Evolutionary conservation across 64 coral and sea anemone species (phyloP).

Genomic region (Hydrozoanthus tunicans): DNA sequence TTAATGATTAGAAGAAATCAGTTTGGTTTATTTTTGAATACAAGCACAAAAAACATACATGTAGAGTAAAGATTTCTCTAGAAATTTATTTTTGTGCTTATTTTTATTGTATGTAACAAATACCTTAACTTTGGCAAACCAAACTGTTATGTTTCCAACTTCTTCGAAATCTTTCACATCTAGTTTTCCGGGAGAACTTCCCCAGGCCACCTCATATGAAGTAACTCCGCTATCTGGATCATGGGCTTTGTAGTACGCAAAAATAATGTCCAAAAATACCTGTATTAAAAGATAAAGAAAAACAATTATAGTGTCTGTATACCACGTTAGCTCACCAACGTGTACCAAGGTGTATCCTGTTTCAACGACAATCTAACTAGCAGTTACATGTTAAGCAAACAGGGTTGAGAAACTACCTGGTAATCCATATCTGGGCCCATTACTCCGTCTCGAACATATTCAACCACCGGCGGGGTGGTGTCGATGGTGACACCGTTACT

Average conservation of each 20-base stretch:
- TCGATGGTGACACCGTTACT: slow-evolving; percentile 51
- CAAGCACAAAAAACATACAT: too few relatives aligned
- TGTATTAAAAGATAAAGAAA: not conserved
- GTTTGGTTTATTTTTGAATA: too few relatives aligned
- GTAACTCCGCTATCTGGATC: slow-evolving; percentile 71
- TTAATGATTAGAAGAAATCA: too few relatives aligned
- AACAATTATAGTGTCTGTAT: not conserved
- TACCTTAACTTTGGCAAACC: slow-evolving; percentile 70
- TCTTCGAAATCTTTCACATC: slow-evolving; percentile 67
- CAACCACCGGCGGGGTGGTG: slow-evolving; percentile 33
- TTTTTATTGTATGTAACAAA: not conserved
- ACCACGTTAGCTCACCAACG: too few relatives aligned
- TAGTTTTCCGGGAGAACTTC: slow-evolving; percentile 42
- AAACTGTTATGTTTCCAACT: slow-evolving; percentile 68
- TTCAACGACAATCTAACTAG: too few relatives aligned
- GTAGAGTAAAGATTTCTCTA: too few relatives aligned
- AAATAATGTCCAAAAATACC: slow-evolving; percentile 40
- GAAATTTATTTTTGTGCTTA: too few relatives aligned
- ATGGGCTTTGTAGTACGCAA: slow-evolving; percentile 49
- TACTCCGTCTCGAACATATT: slow-evolving; percentile 33
- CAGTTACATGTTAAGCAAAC: too few relatives aligned
- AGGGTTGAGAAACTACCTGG: not conserved
- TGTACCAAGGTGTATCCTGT: too few relatives aligned
- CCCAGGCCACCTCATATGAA: slow-evolving; percentile 76
- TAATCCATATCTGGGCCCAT: slow-evolving; percentile 52